A percentile compares a stretch with the other conserved stretches of the same genome.
Conservation (phyloP, 2,797 vertebrate genomes). For the Lacerta bilineata region DNA sequence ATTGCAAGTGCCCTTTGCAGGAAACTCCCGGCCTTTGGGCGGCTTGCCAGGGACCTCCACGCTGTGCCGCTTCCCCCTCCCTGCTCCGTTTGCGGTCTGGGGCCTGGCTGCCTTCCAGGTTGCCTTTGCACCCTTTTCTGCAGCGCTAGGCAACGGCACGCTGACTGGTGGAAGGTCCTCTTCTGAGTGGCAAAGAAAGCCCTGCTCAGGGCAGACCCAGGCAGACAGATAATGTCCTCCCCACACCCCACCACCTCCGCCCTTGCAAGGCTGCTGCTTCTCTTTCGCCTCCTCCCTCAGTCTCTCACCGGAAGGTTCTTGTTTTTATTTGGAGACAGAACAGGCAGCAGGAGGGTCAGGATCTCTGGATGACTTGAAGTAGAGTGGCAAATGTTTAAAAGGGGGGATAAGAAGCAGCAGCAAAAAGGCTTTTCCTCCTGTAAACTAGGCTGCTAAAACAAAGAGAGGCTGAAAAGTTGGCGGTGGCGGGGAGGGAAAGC, state of each 20-base stretch:
- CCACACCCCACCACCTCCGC: not conserved
- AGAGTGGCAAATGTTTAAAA: too few relatives aligned
- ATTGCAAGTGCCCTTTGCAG: conserved; percentile 45
- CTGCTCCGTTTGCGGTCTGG: not conserved
- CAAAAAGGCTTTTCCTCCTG: not conserved
- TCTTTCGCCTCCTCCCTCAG: not conserved
- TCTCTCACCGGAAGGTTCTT: not conserved
- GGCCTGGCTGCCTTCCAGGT: not conserved
- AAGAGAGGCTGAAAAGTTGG: not conserved
- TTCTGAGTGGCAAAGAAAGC: not conserved
- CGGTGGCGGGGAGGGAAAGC: not conserved
- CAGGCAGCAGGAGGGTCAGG: too few relatives aligned
- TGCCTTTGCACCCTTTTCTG: not conserved
- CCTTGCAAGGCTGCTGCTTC: not conserved
- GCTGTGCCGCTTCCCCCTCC: not conserved
- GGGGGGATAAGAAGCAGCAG: too few relatives aligned
- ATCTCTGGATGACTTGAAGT: too few relatives aligned
- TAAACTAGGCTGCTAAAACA: not conserved
- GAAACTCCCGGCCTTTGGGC: conserved; percentile 11
- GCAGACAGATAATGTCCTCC: not conserved
- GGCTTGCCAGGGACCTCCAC: not conserved
- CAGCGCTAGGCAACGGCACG: not conserved
- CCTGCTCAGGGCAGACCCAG: not conserved
- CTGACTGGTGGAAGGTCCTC: not conserved
- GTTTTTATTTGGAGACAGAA: not conserved